Conservation (phyloP, 2,113 vertebrate species). For the Centropus bengalensis region DNA sequence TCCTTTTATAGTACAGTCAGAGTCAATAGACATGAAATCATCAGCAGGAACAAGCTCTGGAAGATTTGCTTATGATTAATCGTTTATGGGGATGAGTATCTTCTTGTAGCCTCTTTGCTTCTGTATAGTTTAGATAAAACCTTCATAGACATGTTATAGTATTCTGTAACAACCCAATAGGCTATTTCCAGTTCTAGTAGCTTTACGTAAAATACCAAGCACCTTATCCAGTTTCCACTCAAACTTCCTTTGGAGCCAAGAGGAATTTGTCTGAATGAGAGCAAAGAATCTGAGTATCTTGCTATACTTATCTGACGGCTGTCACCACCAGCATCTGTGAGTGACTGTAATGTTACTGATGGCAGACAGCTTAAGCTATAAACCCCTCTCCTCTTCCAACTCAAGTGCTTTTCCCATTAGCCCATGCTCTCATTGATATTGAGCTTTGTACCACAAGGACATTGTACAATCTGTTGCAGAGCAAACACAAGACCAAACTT, state of each 20-base stretch:
- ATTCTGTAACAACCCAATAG: not conserved
- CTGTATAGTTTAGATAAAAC: not conserved
- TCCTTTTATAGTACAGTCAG: not conserved
- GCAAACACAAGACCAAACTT: not conserved
- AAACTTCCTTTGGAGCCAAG: not conserved
- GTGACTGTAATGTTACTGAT: not conserved
- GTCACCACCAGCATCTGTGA: not conserved
- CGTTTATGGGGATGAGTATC: not conserved
- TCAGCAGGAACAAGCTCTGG: not conserved
- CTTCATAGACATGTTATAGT: not conserved
- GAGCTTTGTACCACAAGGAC: not conserved
- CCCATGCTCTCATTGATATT: not conserved
- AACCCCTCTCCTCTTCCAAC: not conserved
- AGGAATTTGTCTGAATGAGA: not conserved
- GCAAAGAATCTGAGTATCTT: not conserved
- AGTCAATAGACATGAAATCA: slow-evolving; percentile 27
- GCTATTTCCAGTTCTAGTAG: not conserved
- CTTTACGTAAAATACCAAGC: not conserved
- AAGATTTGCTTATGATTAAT: slow-evolving; percentile 10
- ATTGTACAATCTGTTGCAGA: not conserved
- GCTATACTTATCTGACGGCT: not conserved
- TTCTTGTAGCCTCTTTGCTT: not conserved
- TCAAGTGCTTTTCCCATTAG: not conserved
- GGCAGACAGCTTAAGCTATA: not conserved
- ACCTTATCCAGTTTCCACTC: slow-evolving; percentile 47